Conservation (phyloP, 2,113 vertebrate species). For the Cheirogaleus medius region DNA sequence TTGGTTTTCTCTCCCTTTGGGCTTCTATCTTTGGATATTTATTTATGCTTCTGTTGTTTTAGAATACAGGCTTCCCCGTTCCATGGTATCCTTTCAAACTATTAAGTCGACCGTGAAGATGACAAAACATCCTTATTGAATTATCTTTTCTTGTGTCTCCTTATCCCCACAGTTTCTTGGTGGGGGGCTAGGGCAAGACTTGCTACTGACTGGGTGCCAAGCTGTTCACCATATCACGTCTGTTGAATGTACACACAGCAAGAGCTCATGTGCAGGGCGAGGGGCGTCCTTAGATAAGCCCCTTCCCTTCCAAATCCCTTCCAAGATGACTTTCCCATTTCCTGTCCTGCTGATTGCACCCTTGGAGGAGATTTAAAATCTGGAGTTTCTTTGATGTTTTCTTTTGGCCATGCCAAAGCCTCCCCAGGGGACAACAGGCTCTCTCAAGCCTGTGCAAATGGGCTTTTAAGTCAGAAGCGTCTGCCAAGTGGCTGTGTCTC, state of each 20-base stretch:
- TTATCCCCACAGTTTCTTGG: conserved; percentile 62
- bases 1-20: conserved; percentile 59
- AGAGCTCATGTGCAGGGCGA: conserved; percentile 47
- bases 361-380: conserved; percentile 82
- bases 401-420: conserved; percentile 79
- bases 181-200: conserved; percentile 52
- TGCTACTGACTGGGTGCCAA: conserved; percentile 74
- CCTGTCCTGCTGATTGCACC: conserved; percentile 81
- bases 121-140: conserved; percentile 73
- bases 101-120: conserved; percentile 63
- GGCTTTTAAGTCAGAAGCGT: conserved; percentile 62
- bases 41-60: conserved; percentile 74
- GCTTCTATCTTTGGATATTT: conserved; percentile 65
- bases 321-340: conserved; percentile 82
- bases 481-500: conserved; percentile 69
- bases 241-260: conserved; percentile 58
- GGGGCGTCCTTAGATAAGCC: conserved; percentile 59
- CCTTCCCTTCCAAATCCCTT: conserved; percentile 74
- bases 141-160: conserved; percentile 57
- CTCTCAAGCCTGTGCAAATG: conserved; percentile 82
- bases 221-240: conserved; percentile 54
- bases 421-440: conserved; percentile 80
- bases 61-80: conserved; percentile 69
- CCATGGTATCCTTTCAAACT: conserved; percentile 71
- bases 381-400: conserved; percentile 83